Percentiles rank a stretch among this genome's conserved stretches.
Conservation (phyloP, 1,140 invertebrate genomes). For the Tetramorium parvispinum region DNA sequence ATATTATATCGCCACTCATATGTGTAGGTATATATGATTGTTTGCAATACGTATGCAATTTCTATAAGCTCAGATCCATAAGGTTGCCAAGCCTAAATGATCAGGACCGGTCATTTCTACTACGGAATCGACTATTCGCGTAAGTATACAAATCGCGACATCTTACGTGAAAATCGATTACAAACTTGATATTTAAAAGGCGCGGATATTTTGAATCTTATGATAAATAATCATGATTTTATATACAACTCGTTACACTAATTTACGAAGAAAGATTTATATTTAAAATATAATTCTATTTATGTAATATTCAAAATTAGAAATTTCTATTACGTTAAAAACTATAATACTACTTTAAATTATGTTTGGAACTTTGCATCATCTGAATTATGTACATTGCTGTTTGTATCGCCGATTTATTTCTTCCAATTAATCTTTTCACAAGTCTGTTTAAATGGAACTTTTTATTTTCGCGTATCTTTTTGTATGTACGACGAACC, state of each 20-base stretch:
- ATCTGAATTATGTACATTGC: not conserved
- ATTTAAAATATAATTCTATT: not conserved
- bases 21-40: not conserved
- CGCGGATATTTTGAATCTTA: not conserved
- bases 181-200: not conserved
- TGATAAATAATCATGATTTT: not conserved
- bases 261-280: not conserved
- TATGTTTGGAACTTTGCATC: not conserved
- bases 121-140: not conserved
- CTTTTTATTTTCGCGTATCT: too few relatives aligned
- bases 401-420: too few relatives aligned
- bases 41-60: not conserved
- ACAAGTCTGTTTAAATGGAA: too few relatives aligned
- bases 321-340: not conserved
- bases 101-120: not conserved
- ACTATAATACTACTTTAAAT: not conserved
- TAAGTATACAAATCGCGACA: not conserved
- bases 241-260: not conserved
- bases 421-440: too few relatives aligned
- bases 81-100: not conserved
- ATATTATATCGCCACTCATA: not conserved
- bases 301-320: not conserved
- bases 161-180: not conserved
- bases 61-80: not conserved
- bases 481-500: too few relatives aligned